phyloP scores from a whole-genome alignment of 2,113 vertebrate species.

The Anolis sagrei region DNA sequence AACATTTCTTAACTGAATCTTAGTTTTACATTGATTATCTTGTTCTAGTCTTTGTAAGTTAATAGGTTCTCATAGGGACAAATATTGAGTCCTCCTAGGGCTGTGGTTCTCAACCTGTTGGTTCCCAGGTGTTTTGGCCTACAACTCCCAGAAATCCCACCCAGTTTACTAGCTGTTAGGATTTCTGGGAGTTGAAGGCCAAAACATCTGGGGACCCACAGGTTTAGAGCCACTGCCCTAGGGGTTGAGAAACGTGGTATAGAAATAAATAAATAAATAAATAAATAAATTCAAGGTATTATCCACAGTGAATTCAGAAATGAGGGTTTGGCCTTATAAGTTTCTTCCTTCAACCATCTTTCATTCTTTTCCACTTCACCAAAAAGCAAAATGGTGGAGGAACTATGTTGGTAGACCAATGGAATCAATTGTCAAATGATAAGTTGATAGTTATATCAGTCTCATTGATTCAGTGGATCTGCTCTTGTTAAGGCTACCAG shows the following conservation, averaged over 20 bases:
- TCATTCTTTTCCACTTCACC: background rate
- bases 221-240: no score
- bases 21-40: background rate
- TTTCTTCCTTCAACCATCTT: background rate
- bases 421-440: no score
- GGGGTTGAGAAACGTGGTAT: no score
- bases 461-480: background rate
- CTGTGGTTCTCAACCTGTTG: no score
- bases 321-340: background rate
- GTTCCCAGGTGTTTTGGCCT: no score
- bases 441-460: background rate
- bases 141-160: no score
- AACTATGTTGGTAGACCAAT: background rate
- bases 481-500: background rate
- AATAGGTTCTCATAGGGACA: background rate
- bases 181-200: no score
- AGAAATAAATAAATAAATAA: no score
- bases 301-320: background rate
- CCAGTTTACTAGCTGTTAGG: no score
- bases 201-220: no score
- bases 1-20: background rate
- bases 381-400: background rate
- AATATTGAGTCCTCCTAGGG: background rate
- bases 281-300: background rate
- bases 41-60: background rate